Conservation (phyloP, 2,113 vertebrate genomes). For the Calyptommatus sinebrachiatus region DNA sequence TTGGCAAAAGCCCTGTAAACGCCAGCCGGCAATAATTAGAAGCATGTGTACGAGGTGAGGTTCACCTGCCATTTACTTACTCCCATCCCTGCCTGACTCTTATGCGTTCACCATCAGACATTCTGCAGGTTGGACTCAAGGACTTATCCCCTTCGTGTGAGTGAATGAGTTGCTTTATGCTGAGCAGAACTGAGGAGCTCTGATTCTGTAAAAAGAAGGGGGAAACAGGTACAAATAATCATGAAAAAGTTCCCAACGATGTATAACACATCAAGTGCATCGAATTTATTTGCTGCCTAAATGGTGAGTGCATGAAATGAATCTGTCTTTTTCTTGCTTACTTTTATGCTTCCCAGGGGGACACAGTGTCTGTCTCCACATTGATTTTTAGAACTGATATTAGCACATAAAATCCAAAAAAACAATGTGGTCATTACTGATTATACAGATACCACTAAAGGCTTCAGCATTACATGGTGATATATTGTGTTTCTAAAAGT, state of each 20-base stretch:
- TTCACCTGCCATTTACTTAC: constrained; percentile 61
- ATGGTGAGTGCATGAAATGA: neutral
- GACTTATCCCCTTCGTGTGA: constrained; percentile 17
- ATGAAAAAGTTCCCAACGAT: constrained; percentile 17
- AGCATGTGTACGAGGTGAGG: constrained; percentile 60
- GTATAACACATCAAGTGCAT: neutral
- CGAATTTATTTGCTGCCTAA: constrained; percentile 2
- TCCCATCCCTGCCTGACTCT: constrained; percentile 42
- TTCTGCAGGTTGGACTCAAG: constrained; percentile 34
- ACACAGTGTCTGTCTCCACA: neutral
- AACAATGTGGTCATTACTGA: neutral
- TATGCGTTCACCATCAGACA: constrained; percentile 38
- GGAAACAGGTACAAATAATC: constrained; percentile 1
- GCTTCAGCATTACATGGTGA: too few species aligned
- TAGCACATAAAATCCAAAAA: neutral
- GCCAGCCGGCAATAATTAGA: constrained; percentile 65
- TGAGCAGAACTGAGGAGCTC: constrained; percentile 13
- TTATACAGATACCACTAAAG: neutral
- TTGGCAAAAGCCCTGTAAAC: constrained; percentile 69
- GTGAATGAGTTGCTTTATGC: constrained; percentile 4
- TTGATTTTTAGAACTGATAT: neutral
- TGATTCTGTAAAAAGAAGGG: constrained; percentile 10
- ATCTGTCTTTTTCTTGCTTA: neutral
- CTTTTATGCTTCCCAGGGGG: neutral
- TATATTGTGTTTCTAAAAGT: too few species aligned